Percentiles rank a stretch among this genome's conserved stretches.
These are phyloP conservation scores for Melipona beecheii DNA, from an alignment of 2,888 invertebrate genomes.

Conservation along the genomic window DNA sequence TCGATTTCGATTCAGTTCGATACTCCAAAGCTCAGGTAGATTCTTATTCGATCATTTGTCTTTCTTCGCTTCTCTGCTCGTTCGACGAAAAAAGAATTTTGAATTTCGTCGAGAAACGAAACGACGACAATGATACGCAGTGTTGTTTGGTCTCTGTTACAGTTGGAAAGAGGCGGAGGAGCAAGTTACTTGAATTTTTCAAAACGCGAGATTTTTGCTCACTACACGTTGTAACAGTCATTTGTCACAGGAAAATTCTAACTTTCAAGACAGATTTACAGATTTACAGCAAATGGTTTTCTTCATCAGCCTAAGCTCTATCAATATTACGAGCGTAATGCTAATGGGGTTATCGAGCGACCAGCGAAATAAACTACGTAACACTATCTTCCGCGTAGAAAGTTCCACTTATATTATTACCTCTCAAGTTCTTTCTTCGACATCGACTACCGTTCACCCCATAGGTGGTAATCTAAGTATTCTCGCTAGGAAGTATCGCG, in stretches of 20 bases:
- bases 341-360: slow-evolving; percentile 26
- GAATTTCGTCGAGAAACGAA: background rate
- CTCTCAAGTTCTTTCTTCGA: slow-evolving; percentile 32
- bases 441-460: slow-evolving; percentile 12
- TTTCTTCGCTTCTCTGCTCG: background rate
- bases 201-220: background rate
- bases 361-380: slow-evolving; percentile 16
- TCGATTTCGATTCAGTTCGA: background rate
- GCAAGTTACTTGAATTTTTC: background rate
- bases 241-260: background rate
- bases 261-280: background rate
- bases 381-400: slow-evolving; percentile 75
- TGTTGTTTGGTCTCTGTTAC: too few species aligned
- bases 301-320: background rate
- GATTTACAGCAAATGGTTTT: background rate
- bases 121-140: too few species aligned
- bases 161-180: too few species aligned
- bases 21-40: too few species aligned
- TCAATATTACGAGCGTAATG: background rate
- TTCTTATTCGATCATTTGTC: background rate
- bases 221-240: too few species aligned
- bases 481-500: slow-evolving; percentile 28
- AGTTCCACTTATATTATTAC: slow-evolving; percentile 64
- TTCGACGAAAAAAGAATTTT: too few species aligned
- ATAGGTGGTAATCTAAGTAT: slow-evolving; percentile 15